Conservation (phyloP, 1,140 invertebrate species). For the Brachionus sp. region DNA sequence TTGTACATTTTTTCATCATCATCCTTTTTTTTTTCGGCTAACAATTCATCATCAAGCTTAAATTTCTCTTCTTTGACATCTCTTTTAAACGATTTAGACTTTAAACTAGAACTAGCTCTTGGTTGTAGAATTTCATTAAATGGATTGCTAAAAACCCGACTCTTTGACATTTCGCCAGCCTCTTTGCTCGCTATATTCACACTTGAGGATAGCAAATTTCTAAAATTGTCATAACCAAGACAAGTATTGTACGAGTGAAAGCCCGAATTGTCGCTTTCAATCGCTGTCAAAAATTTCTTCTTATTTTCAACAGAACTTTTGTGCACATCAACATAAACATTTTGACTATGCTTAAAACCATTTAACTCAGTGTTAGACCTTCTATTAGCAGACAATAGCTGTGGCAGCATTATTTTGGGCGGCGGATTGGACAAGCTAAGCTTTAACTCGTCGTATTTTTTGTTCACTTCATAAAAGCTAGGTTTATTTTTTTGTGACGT, state of each 20-base stretch:
- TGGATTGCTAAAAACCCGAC: not conserved
- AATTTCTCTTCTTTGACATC: not conserved
- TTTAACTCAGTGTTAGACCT: not conserved
- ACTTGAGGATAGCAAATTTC: not conserved
- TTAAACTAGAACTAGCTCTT: not conserved
- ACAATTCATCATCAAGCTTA: not conserved
- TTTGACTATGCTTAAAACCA: not conserved
- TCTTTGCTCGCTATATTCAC: not conserved
- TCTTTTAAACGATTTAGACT: not conserved
- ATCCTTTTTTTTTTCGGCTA: not conserved
- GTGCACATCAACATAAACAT: not conserved
- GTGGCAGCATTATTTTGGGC: not conserved
- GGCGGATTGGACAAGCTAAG: not conserved
- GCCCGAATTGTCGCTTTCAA: not conserved
- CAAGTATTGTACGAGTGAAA: constrained; percentile 3
- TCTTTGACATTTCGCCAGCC: not conserved
- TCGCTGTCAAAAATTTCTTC: not conserved
- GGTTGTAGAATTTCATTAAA: constrained; percentile 3
- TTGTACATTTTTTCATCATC: constrained; percentile 29
- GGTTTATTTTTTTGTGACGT: not conserved
- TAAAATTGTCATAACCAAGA: constrained; percentile 35
- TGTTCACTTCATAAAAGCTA: constrained; percentile 15
- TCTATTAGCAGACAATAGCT: not conserved
- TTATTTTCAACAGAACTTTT: constrained; percentile 22
- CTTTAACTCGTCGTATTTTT: constrained; percentile 18